These are phyloP conservation scores for Diuraphis noxia DNA, from an alignment of 1,140 invertebrate genomes.

Conservation along the genomic window DNA sequence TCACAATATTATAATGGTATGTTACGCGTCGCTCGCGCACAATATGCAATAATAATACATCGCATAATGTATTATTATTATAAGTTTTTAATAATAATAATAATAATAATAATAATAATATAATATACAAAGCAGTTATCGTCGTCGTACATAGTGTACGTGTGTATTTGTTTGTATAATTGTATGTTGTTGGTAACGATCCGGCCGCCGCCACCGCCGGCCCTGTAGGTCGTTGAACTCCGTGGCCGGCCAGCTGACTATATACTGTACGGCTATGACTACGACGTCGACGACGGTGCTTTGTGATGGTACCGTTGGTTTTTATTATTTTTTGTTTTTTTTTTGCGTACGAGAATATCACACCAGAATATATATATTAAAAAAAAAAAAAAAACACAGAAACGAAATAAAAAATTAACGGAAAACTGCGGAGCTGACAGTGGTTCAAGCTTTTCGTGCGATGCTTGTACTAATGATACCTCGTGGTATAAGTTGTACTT, in stretches of 20 bases:
- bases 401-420: background rate
- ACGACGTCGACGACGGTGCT: background rate
- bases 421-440: background rate
- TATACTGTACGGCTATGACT: background rate
- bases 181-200: slow-evolving; percentile 50
- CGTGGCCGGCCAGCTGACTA: slow-evolving; percentile 49
- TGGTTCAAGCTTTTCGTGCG: background rate
- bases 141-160: background rate
- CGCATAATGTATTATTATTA: background rate
- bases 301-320: slow-evolving; percentile 14
- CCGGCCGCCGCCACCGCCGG: slow-evolving; percentile 12
- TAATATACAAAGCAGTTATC: background rate
- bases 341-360: background rate
- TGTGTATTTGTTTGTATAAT: background rate
- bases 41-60: background rate
- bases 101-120: background rate
- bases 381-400: background rate
- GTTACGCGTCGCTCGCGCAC: background rate
- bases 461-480: background rate
- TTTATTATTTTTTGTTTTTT: background rate
- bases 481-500: background rate
- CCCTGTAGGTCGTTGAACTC: slow-evolving; percentile 43
- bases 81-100: slow-evolving; percentile 13
- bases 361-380: background rate
- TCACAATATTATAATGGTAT: background rate